These are phyloP conservation scores for Tenebrosternarchus preto DNA, from an alignment of 2,113 vertebrate species.

Conservation along the genomic window DNA sequence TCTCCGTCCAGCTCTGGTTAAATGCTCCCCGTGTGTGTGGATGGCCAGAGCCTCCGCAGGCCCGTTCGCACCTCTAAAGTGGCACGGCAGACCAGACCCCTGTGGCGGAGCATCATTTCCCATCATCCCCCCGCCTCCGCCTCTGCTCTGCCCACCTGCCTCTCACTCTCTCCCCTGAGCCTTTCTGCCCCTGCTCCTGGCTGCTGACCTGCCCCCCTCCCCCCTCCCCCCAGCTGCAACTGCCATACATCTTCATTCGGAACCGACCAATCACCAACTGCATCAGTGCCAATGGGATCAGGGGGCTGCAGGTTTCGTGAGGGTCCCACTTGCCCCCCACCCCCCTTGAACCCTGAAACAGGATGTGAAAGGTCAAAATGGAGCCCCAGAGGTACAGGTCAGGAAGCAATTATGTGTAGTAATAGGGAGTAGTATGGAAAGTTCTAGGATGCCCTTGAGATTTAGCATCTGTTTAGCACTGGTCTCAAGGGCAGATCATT, in stretches of 20 bases:
- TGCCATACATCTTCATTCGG: background rate
- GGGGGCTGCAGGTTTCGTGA: background rate
- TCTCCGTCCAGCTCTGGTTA: slow-evolving; percentile 32
- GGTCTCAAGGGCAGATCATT: slow-evolving; percentile 35
- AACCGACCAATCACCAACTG: slow-evolving; percentile 8
- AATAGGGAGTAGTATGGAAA: slow-evolving; percentile 55
- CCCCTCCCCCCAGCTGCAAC: background rate
- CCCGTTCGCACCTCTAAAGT: slow-evolving; percentile 5
- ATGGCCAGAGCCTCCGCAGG: background rate
- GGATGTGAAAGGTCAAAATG: slow-evolving; percentile 62
- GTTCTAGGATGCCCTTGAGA: slow-evolving; percentile 25
- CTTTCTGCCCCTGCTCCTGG: background rate
- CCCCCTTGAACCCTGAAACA: slow-evolving; percentile 51
- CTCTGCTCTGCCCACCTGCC: slow-evolving; percentile 10
- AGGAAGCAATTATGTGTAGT: slow-evolving; percentile 76
- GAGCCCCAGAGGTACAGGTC: slow-evolving; percentile 71
- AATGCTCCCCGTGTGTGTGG: slow-evolving; percentile 5
- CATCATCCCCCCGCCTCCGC: background rate
- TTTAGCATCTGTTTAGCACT: slow-evolving; percentile 30
- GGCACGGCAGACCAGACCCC: background rate
- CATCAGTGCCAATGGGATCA: slow-evolving; percentile 6
- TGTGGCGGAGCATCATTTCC: background rate
- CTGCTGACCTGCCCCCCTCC: background rate
- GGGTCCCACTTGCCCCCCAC: background rate
- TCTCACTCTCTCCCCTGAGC: background rate